Evolutionary conservation across 2,113 vertebrate genomes (phyloP), one percentile per base, ranked within the genome.

Genomic region (Sprattus sprattus): DNA sequence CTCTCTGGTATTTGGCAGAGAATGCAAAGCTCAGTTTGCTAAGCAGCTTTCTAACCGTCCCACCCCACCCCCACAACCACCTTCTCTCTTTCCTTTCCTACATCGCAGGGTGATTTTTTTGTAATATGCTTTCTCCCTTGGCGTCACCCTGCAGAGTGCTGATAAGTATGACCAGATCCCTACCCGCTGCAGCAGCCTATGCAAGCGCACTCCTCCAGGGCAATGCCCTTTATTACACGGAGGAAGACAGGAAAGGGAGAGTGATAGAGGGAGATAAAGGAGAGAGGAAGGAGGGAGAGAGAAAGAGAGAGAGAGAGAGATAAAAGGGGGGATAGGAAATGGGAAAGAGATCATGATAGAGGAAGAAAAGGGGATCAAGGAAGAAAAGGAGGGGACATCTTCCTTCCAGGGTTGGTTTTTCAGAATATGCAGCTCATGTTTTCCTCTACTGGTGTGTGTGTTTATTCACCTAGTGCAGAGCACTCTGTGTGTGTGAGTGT

Each of bases 121-220:
- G 11, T 52, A 60, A 60, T 60, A 60, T 20, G 18, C 54, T 82
- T 85, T 87, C 88, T 82, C 81, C 71, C 86, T 75, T 45, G 86
- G 82, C 82, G 52, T 89, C 83, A 88, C 82, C 88, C 92, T 94
- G 92, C 91, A 91, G 91, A 92, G 90, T 82, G 81, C 91, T 92
- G 93, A 94, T 94, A 93, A 93, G 89, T 93, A 86, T 54, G 85
- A 90, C 88, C 90, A 91, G 87, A 83, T 85, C 89, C 50, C 82
- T 83, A 89, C 87, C 85, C 87, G 82, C 83, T 85, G 32, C 85
- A 82, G 44, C 81, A 44, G 85, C 82, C 84, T 49, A 22, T 64
- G 28, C 54, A 22, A 28, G n/a, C 22, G 7, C 60, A 67, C 64
- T 6, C 64, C 25, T 67, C 64, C 2, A 67, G 64, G 64, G 64